Base-by-base conservation (phyloP, 2,888 invertebrate genomes). In the Ctenicera cuprea region DNA sequence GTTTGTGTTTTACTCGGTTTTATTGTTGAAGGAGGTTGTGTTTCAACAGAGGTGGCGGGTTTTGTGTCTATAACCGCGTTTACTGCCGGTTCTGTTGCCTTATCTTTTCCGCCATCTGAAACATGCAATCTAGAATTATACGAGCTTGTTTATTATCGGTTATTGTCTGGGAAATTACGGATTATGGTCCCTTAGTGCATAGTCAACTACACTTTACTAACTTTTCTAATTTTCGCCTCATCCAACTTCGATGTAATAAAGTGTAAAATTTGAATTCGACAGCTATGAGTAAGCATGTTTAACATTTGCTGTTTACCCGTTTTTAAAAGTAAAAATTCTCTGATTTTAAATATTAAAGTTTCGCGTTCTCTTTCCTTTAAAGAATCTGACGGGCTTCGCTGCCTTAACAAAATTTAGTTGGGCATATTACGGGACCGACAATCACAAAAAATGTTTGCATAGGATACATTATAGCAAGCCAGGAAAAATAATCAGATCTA, bases 1-100 rank as follows among this genome's bases (percentile, higher is more conserved):
- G 84, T 80, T 67, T 87, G 85, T 0, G 88, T 84, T 81, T 87
- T 88, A 71, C 86, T 87, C 0, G 89, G 89, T 78, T 87, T 87
- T 77, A 88, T 89, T 71, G 82, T 83, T n/a, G 77, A 30, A 20
- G 81, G 76, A 7, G 78, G 70, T 74, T 81, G 80, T 37, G 80
- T 78, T 20, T 57, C 69, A 8, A 57, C 65, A 33, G 73, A 61
- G 12, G 73, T 68, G 52, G 76, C 69, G 30, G 84, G 84, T 75
- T 84, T 86, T 4, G 85, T 85, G 62, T 86, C 85, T 59, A 87
- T 87, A 14, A 87, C 84, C 20, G 81, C 78, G 63, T 84, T 85
- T 11, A 81, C 82, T 1, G 82, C 65, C 18, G 82, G 79, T 69
- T 82, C 80, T 63, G 82, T 80, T 50, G 71, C 52, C 59, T 76